These are phyloP conservation scores for Ostrea edulis DNA, from an alignment of 1,140 invertebrate genomes.

Conservation along the genomic window DNA sequence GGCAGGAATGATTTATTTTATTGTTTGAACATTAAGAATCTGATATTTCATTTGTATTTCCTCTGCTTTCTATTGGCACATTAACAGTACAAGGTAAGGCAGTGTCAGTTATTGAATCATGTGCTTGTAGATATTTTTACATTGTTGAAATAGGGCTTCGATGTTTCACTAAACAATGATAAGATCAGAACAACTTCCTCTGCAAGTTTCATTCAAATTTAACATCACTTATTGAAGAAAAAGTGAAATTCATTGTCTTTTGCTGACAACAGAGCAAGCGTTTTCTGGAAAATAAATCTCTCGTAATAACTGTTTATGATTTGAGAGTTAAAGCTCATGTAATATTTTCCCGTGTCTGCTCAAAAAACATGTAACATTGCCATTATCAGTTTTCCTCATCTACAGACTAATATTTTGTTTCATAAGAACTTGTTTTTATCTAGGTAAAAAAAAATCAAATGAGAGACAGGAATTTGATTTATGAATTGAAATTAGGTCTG, in stretches of 20 bases:
- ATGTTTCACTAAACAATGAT: conserved; percentile 9
- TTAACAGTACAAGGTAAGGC: conserved; percentile 4
- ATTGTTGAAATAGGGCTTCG: background rate
- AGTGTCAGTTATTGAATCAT: background rate
- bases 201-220: conserved; percentile 16
- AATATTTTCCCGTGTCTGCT: background rate
- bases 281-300: background rate
- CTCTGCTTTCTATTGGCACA: conserved; percentile 11
- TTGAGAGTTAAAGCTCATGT: background rate
- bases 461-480: conserved; percentile 29
- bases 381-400: conserved; percentile 14
- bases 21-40: conserved; percentile 4
- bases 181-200: background rate
- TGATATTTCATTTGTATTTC: conserved; percentile 26
- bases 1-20: conserved; percentile 5
- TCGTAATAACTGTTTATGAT: conserved; percentile 10
- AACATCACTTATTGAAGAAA: background rate
- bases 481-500: conserved; percentile 21
- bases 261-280: background rate
- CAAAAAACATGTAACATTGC: background rate
- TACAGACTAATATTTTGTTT: background rate
- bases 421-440: conserved; percentile 13
- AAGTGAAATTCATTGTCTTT: conserved; percentile 7
- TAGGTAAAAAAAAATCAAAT: conserved; percentile 13
- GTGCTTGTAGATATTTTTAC: conserved; percentile 15